Conservation (phyloP, 1,140 invertebrate genomes). For the Neodiprion pinetum region DNA sequence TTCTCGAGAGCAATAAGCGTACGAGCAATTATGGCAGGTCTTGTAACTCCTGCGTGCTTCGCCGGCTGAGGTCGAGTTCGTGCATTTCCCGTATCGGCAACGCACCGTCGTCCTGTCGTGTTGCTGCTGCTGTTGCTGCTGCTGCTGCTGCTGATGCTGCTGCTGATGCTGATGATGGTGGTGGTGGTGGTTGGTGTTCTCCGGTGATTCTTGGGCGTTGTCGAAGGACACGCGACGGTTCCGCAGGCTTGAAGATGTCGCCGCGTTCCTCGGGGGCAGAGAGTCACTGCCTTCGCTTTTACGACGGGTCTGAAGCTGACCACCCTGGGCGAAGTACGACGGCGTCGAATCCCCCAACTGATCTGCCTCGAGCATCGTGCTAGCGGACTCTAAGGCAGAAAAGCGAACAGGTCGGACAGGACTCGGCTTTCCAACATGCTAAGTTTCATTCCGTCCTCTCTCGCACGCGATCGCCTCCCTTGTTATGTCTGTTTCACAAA, state of each 20-base stretch:
- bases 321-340: constrained; percentile 40
- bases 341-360: constrained; percentile 1
- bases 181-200: constrained; percentile 24
- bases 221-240: constrained; percentile 61
- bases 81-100: constrained; percentile 81
- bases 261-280: constrained; percentile 35
- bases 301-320: constrained; percentile 49
- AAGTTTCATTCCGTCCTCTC: constrained; percentile 4
- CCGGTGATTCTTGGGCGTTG: constrained; percentile 40
- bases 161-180: constrained; percentile 30
- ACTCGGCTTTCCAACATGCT: constrained; percentile 8
- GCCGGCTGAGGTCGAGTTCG: constrained; percentile 65
- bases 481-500: constrained; percentile 5
- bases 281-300: constrained; percentile 64
- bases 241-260: constrained; percentile 35
- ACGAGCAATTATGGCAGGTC: constrained; percentile 93
- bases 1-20: constrained; percentile 83
- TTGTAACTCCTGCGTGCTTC: constrained; percentile 81
- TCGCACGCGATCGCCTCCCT: not conserved
- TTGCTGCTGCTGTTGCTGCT: constrained; percentile 21
- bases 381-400: constrained; percentile 54
- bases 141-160: constrained; percentile 32
- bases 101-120: constrained; percentile 64
- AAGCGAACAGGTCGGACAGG: constrained; percentile 14
- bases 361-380: constrained; percentile 40